Conservation (phyloP, 2,113 vertebrate species). For the Orthonyx spaldingii region DNA sequence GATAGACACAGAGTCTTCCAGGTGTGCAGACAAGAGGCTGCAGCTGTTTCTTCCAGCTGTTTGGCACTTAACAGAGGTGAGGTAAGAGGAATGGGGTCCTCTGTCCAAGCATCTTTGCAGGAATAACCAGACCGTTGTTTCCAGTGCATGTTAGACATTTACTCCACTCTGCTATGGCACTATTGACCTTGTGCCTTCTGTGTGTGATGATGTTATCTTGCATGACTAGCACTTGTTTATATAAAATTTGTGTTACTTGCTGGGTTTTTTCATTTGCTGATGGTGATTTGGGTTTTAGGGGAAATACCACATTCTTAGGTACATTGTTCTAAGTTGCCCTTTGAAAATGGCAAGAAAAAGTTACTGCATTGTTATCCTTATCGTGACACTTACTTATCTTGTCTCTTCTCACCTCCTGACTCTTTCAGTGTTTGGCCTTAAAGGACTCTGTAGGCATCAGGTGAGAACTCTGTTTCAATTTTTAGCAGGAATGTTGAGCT, state of each 20-base stretch:
- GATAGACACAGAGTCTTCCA: neutral
- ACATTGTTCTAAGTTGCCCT: neutral
- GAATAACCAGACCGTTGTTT: accelerated
- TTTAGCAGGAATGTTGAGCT: neutral
- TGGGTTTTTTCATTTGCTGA: neutral
- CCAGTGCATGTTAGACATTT: neutral
- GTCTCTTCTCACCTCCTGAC: neutral
- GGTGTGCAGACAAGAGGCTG: constrained; percentile 7
- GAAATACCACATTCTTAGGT: neutral
- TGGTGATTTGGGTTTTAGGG: neutral
- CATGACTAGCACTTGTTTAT: neutral
- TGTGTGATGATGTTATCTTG: neutral
- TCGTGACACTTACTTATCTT: neutral
- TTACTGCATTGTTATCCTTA: neutral
- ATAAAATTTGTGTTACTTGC: neutral
- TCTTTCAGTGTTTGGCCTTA: neutral
- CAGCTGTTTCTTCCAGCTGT: neutral
- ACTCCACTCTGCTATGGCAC: neutral
- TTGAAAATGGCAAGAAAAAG: neutral
- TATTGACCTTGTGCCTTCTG: neutral
- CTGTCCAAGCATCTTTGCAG: neutral
- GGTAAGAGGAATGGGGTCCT: neutral
- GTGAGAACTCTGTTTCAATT: neutral
- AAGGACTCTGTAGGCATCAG: neutral
- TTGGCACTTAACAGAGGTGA: constrained; percentile 37